Conservation (phyloP, 1,140 invertebrate genomes). For the Eurosta solidaginis region DNA sequence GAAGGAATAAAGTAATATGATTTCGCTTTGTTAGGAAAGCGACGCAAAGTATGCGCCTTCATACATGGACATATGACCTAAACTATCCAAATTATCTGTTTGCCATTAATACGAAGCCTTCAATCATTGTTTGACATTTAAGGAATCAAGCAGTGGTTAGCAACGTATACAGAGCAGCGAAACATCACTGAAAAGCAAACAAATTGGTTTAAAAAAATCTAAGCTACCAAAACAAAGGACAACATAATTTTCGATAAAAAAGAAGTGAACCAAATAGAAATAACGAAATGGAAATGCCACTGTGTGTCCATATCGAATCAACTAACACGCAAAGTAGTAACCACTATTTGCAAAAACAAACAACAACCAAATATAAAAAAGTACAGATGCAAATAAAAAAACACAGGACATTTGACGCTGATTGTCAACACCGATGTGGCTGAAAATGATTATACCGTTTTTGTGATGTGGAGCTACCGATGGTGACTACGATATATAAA, state of each 20-base stretch:
- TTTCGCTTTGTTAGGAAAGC: too few relatives aligned
- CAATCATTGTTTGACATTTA: not conserved
- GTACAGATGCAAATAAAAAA: not conserved
- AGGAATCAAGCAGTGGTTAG: not conserved
- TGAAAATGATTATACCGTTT: conserved; percentile 16
- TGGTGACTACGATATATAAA: not conserved
- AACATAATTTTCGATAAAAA: not conserved
- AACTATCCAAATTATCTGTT: too few relatives aligned
- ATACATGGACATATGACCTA: too few relatives aligned
- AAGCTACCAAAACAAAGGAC: not conserved
- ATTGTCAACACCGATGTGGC: conserved; percentile 17
- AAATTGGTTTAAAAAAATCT: not conserved
- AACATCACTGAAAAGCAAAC: not conserved
- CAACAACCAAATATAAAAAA: not conserved
- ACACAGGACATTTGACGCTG: not conserved
- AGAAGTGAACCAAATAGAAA: not conserved
- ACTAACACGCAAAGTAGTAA: too few relatives aligned
- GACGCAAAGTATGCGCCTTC: too few relatives aligned
- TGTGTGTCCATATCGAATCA: too few relatives aligned
- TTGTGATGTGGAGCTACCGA: not conserved
- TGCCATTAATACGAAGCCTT: not conserved
- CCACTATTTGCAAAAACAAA: not conserved
- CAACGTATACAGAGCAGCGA: not conserved
- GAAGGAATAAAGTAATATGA: too few relatives aligned
- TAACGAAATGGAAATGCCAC: not conserved